Base-by-base conservation (phyloP, 2,888 invertebrate species). In the Ophion ventricosus region DNA sequence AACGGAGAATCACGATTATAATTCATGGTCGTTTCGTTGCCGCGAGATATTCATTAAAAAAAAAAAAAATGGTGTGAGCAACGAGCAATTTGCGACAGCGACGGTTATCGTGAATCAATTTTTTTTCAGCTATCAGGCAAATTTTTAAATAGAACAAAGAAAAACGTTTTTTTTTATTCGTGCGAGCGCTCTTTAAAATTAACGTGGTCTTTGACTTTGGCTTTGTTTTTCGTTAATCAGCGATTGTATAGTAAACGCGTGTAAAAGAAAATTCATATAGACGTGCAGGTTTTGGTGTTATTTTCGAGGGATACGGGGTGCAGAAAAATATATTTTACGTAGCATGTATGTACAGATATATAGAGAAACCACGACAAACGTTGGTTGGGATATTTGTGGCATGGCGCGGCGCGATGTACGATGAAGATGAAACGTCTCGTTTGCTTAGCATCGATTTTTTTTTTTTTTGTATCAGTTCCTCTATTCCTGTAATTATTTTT, bases 61-160 rank as follows among this genome's bases (percentile, higher is more conserved):
- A 56, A 29, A 56, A 29, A 64, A 69, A 72, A 61, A 73, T 23
- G n/a, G 59, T 59, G 20, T 66, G 61, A 82, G 76, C 72, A 76
- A 67, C 84, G 81, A 84, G 82, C 82, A 79, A 72, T 79, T 84
- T 84, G 84, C 84, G 81, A 56, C 79, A 84, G 82, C 84, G 67
- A 80, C 35, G 69, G 56, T 84, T 77, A 59, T 70, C 7, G 8
- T 57, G n/a, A 20, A 11, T 76, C 57, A 56, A 63, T 17, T 63
- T 67, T 72, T 23, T 77, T 54, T 57, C 54, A 61, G 56, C 77
- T n/a, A 82, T 72, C 67, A 61, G 54, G 67, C 74, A 26, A 23
- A 29, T 82, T 74, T 64, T 29, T 14, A 59, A 23, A 66, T 35
- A 11, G 29, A 40, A 56, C 23, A 63, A 79, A 61, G 56, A 79